A percentile compares a stretch with the other conserved stretches of the same genome.
phyloP scores from a whole-genome alignment of 2,113 vertebrate species.

The Verasper variegatus region DNA sequence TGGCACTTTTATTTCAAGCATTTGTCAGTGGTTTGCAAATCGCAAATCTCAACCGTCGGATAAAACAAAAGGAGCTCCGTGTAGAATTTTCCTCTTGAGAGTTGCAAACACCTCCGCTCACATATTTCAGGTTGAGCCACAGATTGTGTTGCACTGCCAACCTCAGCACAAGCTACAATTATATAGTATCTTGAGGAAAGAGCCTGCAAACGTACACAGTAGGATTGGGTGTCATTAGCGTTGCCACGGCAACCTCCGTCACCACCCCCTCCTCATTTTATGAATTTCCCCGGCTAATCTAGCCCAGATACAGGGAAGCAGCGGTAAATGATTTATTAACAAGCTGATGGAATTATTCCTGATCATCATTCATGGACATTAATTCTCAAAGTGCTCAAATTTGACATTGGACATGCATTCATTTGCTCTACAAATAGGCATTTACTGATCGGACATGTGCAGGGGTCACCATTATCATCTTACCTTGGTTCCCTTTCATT shows the following conservation, averaged over 20 bases:
- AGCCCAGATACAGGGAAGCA: constrained; percentile 59
- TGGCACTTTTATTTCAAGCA: constrained; percentile 17
- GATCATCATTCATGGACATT: constrained; percentile 72
- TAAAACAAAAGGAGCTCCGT: not conserved
- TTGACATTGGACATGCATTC: constrained; percentile 66
- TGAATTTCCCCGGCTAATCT: constrained; percentile 65
- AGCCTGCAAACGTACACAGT: constrained; percentile 32
- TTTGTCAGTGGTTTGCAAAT: constrained; percentile 10
- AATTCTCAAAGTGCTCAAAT: constrained; percentile 59
- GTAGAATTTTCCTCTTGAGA: constrained; percentile 21
- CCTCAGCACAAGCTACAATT: constrained; percentile 53
- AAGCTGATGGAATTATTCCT: constrained; percentile 72
- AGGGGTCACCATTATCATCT: constrained; percentile 53
- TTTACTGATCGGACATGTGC: constrained; percentile 49
- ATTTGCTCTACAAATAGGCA: constrained; percentile 68
- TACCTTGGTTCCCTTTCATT: constrained; percentile 55
- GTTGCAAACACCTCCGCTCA: not conserved
- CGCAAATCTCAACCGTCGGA: constrained; percentile 15
- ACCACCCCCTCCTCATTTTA: constrained; percentile 42
- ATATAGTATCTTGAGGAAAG: constrained; percentile 49
- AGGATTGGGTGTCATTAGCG: constrained; percentile 70
- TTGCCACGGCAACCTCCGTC: constrained; percentile 72
- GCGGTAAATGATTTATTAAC: constrained; percentile 77
- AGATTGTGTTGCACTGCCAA: constrained; percentile 36
- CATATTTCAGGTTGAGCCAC: constrained; percentile 17